Percentiles rank a stretch among this genome's conserved stretches.
phyloP scores from a whole-genome alignment of 1,140 invertebrate genomes.

The Lordiphosa collinella region DNA sequence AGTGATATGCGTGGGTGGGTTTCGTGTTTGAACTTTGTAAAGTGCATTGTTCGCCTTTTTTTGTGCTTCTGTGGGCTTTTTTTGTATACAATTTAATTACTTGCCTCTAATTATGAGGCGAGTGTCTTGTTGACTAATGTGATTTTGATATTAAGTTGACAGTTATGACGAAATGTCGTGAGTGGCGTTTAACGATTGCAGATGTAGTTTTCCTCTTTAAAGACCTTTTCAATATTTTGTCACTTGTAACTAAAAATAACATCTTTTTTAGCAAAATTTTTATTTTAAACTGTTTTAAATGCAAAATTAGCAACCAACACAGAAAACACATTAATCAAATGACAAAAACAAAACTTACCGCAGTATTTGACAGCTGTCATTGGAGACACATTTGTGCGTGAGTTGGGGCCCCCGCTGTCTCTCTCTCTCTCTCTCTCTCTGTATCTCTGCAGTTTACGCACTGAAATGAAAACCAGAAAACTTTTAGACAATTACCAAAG shows the following conservation, averaged over 20 bases:
- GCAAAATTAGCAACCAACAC: slow-evolving; percentile 43
- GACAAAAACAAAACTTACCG: slow-evolving; percentile 26
- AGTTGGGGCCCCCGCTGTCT: neutral
- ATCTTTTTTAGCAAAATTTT: slow-evolving; percentile 6
- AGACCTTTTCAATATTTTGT: slow-evolving; percentile 27
- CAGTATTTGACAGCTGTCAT: slow-evolving; percentile 70
- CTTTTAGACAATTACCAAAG: slow-evolving; percentile 25
- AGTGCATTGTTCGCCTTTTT: slow-evolving; percentile 23
- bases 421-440: slow-evolving; percentile 6
- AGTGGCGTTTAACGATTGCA: neutral
- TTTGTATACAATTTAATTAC: slow-evolving; percentile 62
- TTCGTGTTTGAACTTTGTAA: slow-evolving; percentile 3
- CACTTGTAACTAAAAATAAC: slow-evolving; percentile 27
- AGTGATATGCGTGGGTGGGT: slow-evolving; percentile 3
- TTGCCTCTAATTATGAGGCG: slow-evolving; percentile 46
- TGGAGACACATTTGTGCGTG: slow-evolving; percentile 40
- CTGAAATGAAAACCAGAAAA: slow-evolving; percentile 49
- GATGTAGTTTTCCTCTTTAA: neutral
- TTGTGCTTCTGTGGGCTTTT: slow-evolving; percentile 8
- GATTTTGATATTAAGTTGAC: slow-evolving; percentile 70
- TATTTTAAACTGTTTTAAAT: slow-evolving; percentile 30
- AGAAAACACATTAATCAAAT: slow-evolving; percentile 60
- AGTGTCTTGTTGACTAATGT: slow-evolving; percentile 64
- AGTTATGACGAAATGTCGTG: slow-evolving; percentile 59
- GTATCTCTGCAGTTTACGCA: slow-evolving; percentile 62